Evolutionary conservation across 2,113 vertebrate species (phyloP), one percentile per base, ranked within the genome.

Genomic region (Amphiprion percula): DNA sequence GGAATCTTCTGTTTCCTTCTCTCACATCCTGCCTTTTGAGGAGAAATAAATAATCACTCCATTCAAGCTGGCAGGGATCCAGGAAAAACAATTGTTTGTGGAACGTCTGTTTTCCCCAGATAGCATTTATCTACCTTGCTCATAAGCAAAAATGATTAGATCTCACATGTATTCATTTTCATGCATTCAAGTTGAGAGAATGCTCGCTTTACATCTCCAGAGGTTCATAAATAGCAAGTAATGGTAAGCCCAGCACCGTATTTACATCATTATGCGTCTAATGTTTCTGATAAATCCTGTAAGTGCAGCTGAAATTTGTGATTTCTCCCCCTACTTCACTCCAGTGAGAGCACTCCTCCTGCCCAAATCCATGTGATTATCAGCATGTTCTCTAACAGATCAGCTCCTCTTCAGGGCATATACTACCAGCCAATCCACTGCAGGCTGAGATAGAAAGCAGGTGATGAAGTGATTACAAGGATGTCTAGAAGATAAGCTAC

Each of bases 41-140:
- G 55, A 82, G 63, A 58, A 86, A 88, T 87, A 87, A 70, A 80
- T 79, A 77, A 90, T 91, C 74, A 66, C 47, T 61, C 58, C 28
- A 52, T 74, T 83, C 59, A 61, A 73, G 0, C 1, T 93, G 93
- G 78, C 86, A 61, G 16, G 28, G 68, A 10, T 86, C 87, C 88
- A 90, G 87, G 54, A 87, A 84, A 91, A 88, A 85, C 88, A 68
- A 62, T 82, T 70, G 80, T 82, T 79, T 33, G 24, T 80, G 68
- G 68, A 86, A 79, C 77, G 47, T 64, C 69, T 86, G 80, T 79
- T 86, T 79, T 87, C 84, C 86, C 86, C 23, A 52, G 86, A 90
- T 85, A 85, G 76, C 61, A 62, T 86, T 85, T 79, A 83, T 87
- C 81, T 69, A 83, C 75, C 75, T 83, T 67, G 16, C 53, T 68